Evolutionary conservation across 92 coral and sea anemone genomes (phyloP), one percentile per base, ranked within the genome.

Genomic region (Phymanthus crucifer): DNA sequence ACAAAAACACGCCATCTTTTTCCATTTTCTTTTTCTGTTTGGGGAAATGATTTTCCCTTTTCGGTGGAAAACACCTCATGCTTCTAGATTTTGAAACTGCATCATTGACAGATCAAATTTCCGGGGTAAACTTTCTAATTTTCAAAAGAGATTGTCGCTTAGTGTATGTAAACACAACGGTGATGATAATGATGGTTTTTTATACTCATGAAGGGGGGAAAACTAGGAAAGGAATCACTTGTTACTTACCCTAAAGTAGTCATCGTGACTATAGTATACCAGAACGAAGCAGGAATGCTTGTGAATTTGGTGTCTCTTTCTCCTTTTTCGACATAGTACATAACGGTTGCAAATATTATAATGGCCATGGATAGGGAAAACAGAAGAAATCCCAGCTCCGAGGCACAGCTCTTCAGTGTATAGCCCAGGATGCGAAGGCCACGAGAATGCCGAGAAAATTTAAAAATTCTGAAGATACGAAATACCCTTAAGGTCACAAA

Each of bases 181-280:
- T 52, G 33, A 29, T 52, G 68, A 38, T 77, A 61, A 61, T 77
- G 72, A 77, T 32, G 67, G 35, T 71, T 72, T 48, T 32, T 52
- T 26, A 10, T 70, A 66, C 37, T 64, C 66, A 34, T 79, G 66
- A n/a, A 14, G 16, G 43, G 64, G 40, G n/a, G 67, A 46, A 68
- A 37, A 78, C 35, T n/a, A 12, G 38, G 27, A 24, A 43, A 79
- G 47, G 27, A 70, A 13, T 40, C 10, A 43, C 11, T 40, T 24
- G 0, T 40, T 24, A 95, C 99, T 90, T 76, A 96, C 99, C 99
- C 99, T 50, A 96, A 75, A 32, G 99, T 96, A 4, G 99, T 96
- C 99, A 96, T 96, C 70, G 99, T 96, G 36, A 96, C 99, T 47
- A 96, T 96, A 16, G 99, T 96, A 75, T 96, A 96, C 99, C 99